Conservation (phyloP, 2,888 invertebrate species). For the Glaucopsyche alexis region DNA sequence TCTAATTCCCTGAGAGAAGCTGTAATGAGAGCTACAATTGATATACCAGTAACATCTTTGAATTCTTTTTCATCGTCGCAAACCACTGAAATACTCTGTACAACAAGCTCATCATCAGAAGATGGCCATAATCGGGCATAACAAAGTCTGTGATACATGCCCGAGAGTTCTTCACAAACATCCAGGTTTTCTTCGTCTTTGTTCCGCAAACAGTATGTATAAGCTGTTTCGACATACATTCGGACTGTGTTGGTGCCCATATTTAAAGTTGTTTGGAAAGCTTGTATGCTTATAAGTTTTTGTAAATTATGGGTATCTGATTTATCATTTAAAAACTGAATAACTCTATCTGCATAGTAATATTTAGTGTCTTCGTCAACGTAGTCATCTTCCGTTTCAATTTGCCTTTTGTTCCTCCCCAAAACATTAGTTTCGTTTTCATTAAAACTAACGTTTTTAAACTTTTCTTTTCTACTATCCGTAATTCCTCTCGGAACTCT, state of each 20-base stretch:
- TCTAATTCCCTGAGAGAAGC: conserved; percentile 54
- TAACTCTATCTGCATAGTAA: conserved; percentile 58
- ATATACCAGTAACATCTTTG: conserved; percentile 52
- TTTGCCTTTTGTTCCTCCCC: conserved; percentile 48
- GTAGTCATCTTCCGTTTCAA: conserved; percentile 49
- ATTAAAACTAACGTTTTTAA: conserved; percentile 25
- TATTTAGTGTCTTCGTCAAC: conserved; percentile 58
- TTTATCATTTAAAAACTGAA: conserved; percentile 52
- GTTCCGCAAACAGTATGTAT: conserved; percentile 57
- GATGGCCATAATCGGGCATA: conserved; percentile 59
- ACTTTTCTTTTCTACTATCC: conserved; percentile 39
- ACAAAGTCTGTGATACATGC: conserved; percentile 55
- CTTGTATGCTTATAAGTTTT: conserved; percentile 58
- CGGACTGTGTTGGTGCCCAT: conserved; percentile 54
- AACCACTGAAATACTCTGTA: conserved; percentile 52
- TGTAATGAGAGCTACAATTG: conserved; percentile 47
- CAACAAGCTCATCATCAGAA: conserved; percentile 56
- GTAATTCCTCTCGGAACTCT: conserved; percentile 39
- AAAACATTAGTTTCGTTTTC: conserved; percentile 31
- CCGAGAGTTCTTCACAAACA: conserved; percentile 61
- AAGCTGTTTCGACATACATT: conserved; percentile 62
- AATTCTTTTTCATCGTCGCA: conserved; percentile 60
- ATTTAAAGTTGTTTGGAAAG: conserved; percentile 48
- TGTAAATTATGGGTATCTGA: conserved; percentile 54
- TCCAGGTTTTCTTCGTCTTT: conserved; percentile 46